Conservation (phyloP, 2,888 invertebrate genomes). For the Deilephila porcellus region DNA sequence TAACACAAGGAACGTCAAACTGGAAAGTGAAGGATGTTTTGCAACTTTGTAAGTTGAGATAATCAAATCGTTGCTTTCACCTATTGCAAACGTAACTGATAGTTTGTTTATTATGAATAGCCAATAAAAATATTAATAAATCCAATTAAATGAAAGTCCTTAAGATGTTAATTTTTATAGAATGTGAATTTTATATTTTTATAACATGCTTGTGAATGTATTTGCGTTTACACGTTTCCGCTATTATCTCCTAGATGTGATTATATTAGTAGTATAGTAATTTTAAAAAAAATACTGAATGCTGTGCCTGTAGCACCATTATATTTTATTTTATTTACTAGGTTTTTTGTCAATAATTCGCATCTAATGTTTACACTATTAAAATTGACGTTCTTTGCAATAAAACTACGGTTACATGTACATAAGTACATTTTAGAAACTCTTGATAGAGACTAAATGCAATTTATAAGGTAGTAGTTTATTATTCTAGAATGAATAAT, state of each 20-base stretch:
- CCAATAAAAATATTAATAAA: constrained; percentile 11
- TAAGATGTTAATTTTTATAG: background rate
- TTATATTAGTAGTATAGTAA: background rate
- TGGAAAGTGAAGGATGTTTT: constrained; percentile 25
- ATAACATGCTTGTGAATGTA: too few relatives aligned
- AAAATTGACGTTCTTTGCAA: too few relatives aligned
- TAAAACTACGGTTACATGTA: too few relatives aligned
- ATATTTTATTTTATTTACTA: too few relatives aligned
- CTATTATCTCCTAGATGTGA: background rate
- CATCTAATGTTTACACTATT: too few relatives aligned
- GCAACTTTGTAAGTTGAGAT: constrained; percentile 13
- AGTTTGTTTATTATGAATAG: constrained; percentile 12
- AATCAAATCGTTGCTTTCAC: constrained; percentile 22
- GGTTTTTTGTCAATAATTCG: too few relatives aligned
- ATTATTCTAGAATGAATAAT: too few relatives aligned
- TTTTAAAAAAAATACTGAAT: background rate
- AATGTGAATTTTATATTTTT: too few relatives aligned
- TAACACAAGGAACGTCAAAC: background rate
- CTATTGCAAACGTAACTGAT: constrained; percentile 12
- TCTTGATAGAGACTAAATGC: too few relatives aligned
- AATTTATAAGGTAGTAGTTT: too few relatives aligned
- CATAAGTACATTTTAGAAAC: too few relatives aligned
- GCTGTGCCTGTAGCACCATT: too few relatives aligned
- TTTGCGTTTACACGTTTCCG: background rate
- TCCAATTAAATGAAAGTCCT: constrained; percentile 6